These are phyloP conservation scores for Aproaerema taeniolella DNA, from an alignment of 2,888 invertebrate species.

Conservation along the genomic window DNA sequence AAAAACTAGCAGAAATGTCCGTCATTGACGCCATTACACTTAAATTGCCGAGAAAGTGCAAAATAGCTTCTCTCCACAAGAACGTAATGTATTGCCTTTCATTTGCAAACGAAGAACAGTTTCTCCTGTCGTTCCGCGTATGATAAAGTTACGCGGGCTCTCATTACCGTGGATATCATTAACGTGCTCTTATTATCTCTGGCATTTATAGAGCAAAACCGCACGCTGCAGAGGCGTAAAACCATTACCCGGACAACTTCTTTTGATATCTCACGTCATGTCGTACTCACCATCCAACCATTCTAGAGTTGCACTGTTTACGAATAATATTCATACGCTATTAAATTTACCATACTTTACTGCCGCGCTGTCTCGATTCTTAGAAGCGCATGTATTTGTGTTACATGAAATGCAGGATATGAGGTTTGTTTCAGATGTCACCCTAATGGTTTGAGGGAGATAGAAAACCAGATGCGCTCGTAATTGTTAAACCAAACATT, in stretches of 20 bases:
- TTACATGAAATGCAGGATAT: slow-evolving; percentile 1
- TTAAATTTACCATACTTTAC: not conserved
- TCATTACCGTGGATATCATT: slow-evolving; percentile 57
- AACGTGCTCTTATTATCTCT: slow-evolving; percentile 41
- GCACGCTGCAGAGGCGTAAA: slow-evolving; percentile 32
- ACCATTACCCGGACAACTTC: slow-evolving; percentile 24
- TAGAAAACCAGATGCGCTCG: slow-evolving; percentile 1
- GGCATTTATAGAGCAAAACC: slow-evolving; percentile 41
- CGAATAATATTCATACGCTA: not conserved
- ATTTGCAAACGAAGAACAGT: slow-evolving; percentile 57
- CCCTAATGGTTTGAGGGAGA: slow-evolving; percentile 7
- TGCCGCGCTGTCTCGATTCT: too few species aligned
- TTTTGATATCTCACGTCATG: slow-evolving; percentile 27
- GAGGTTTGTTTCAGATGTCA: slow-evolving; percentile 1
- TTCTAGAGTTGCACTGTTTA: not conserved
- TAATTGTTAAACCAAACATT: slow-evolving; percentile 15
- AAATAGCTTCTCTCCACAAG: slow-evolving; percentile 40
- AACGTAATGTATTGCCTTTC: slow-evolving; percentile 57
- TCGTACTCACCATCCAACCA: not conserved
- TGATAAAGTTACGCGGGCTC: slow-evolving; percentile 62
- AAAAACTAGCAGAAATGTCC: too few species aligned
- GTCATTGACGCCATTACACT: slow-evolving; percentile 41
- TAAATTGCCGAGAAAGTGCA: slow-evolving; percentile 50
- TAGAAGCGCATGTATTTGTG: too few species aligned
- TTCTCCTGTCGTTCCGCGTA: slow-evolving; percentile 57